Evolutionary conservation across 2,888 invertebrate genomes (phyloP), one percentile per base, ranked within the genome.

Genomic region (Diabrotica balteata): DNA sequence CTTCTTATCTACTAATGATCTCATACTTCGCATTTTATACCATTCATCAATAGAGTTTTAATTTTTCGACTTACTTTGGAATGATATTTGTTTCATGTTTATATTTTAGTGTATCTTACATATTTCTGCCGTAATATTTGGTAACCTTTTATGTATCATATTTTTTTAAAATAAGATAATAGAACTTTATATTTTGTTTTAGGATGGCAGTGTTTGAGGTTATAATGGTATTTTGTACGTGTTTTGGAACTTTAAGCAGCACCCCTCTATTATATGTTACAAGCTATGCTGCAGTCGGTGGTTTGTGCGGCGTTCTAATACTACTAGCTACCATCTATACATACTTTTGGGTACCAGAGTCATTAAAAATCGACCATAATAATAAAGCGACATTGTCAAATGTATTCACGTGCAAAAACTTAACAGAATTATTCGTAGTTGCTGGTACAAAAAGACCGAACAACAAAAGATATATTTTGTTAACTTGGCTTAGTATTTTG

Each of bases 151-250:
- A 32, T 32, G 32, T 32, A 32, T 32, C 5, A 32, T 32, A 4
- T 32, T 32, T 32, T 32, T 2, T 32, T 32, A 17, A 17, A 17
- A 17, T 17, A 17, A 17, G 17, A 17, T 17, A 17, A 17, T 17
- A 17, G 17, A 17, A 17, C 17, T 17, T 2, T 32, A 2, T 32
- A 32, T n/a, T 43, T 61, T 22, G 44, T 63, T 63, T 32, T 8
- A 63, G 63, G 47, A 63, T 55, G 54, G 55, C 49, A 4, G 7
- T 22, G 6, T 49, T 49, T 50, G 63, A 63, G n/a, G 42, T 32
- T 9, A 44, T 55, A 22, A 54, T 42, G 17, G 52, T 52, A 49
- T 47, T 55, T 43, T 43, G 11, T 11, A 17, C 8, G 2, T 47
- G n/a, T 49, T 55, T 17, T 7, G 63, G 49, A 55, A 54, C 49